These are phyloP conservation scores for Calliphora vomitoria DNA, from an alignment of 2,888 invertebrate species.

Conservation along the genomic window DNA sequence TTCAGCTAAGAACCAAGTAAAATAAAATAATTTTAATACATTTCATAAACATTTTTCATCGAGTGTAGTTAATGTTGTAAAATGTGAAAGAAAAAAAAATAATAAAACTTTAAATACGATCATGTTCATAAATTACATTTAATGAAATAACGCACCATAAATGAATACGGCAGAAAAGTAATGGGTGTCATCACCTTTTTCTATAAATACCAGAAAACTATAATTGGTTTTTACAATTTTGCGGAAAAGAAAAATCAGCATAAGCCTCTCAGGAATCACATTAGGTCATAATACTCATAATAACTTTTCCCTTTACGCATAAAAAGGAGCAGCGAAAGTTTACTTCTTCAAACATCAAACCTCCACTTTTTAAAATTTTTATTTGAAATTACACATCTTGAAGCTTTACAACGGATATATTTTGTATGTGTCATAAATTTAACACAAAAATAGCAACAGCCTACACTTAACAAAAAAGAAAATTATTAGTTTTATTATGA, in stretches of 20 bases:
- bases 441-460: background rate
- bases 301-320: slow-evolving; percentile 30
- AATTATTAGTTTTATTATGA: slow-evolving; percentile 55
- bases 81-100: slow-evolving; percentile 10
- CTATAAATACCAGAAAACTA: slow-evolving; percentile 54
- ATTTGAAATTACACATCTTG: background rate
- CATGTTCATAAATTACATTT: slow-evolving; percentile 69
- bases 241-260: slow-evolving; percentile 7
- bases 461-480: slow-evolving; percentile 26
- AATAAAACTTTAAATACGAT: slow-evolving; percentile 51
- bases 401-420: background rate
- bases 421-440: slow-evolving; percentile 25
- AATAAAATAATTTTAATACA: too few relatives aligned
- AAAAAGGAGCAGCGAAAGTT: slow-evolving; percentile 21
- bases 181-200: slow-evolving; percentile 74
- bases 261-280: background rate
- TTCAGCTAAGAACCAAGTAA: too few relatives aligned
- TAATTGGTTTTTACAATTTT: slow-evolving; percentile 45
- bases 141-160: slow-evolving; percentile 55
- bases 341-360: background rate
- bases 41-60: background rate
- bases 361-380: background rate
- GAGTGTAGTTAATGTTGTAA: slow-evolving; percentile 32
- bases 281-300: background rate
- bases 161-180: slow-evolving; percentile 51